Conservation (phyloP, 2,797 vertebrate species). For the Mormyrops attenuatus region DNA sequence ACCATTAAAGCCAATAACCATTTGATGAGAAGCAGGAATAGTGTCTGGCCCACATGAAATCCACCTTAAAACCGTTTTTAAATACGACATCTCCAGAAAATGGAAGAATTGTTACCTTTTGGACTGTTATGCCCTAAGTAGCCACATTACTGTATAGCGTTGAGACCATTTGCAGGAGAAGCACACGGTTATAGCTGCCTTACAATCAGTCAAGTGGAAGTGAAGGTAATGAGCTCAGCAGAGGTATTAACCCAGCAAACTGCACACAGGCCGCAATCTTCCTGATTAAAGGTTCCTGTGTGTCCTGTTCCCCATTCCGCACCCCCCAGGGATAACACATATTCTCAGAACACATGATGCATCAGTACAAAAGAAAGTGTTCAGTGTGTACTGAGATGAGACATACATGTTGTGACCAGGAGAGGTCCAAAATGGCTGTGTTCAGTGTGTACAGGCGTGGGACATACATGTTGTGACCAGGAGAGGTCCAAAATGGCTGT, state of each 20-base stretch:
- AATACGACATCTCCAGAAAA: neutral
- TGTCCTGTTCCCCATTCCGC: neutral
- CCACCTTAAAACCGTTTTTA: neutral
- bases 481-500: neutral
- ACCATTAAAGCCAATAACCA: neutral
- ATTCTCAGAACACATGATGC: neutral
- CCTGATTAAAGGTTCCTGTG: neutral
- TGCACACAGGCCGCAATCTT: neutral
- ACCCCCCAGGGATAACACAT: neutral
- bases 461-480: no score
- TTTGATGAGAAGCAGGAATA: neutral
- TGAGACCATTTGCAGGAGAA: neutral
- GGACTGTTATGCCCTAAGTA: neutral
- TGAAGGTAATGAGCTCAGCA: neutral
- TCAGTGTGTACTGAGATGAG: neutral
- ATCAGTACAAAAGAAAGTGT: neutral
- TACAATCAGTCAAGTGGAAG: neutral
- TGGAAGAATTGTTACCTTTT: neutral
- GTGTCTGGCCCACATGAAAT: neutral
- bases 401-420: neutral
- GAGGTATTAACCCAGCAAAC: neutral
- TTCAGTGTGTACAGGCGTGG: no score
- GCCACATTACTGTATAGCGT: neutral
- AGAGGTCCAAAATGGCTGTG: neutral
- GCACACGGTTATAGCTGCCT: neutral